Evolutionary conservation across 2,113 vertebrate genomes (phyloP).

Genomic region (Solenodon paradoxus): DNA sequence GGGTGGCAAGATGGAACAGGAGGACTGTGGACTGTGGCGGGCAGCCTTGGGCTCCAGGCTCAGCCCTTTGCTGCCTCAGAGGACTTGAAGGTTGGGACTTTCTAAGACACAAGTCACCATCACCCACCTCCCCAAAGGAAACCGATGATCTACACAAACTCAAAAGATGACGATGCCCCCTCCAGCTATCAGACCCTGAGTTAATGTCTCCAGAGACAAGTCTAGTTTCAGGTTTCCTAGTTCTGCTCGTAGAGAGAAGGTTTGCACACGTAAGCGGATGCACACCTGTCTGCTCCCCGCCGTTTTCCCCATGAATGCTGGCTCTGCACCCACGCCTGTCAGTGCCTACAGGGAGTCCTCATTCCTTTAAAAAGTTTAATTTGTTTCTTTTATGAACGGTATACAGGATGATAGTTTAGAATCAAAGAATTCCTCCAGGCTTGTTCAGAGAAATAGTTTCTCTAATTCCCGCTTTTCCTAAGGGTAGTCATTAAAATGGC

Average conservation of each 20-base stretch:
- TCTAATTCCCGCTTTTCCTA: not conserved
- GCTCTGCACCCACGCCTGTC: not conserved
- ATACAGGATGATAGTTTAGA: not conserved
- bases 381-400: not conserved
- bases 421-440: not conserved
- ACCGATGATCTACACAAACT: not conserved
- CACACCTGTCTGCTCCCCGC: not conserved
- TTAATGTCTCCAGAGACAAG: not conserved
- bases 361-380: not conserved
- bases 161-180: not conserved
- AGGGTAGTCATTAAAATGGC: not conserved
- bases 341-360: not conserved
- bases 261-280: not conserved
- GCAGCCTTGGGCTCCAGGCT: not conserved
- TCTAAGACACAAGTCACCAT: not conserved
- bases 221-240: not conserved
- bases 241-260: not conserved
- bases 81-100: not conserved
- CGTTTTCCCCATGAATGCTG: fast-evolving
- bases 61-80: not conserved
- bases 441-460: not conserved
- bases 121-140: not conserved
- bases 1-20: too few relatives aligned
- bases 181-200: not conserved
- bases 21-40: not conserved